Percentiles rank a stretch among this genome's conserved stretches.
phyloP scores from a whole-genome alignment of 2,888 invertebrate genomes.

The Pseudococcus viburni region DNA sequence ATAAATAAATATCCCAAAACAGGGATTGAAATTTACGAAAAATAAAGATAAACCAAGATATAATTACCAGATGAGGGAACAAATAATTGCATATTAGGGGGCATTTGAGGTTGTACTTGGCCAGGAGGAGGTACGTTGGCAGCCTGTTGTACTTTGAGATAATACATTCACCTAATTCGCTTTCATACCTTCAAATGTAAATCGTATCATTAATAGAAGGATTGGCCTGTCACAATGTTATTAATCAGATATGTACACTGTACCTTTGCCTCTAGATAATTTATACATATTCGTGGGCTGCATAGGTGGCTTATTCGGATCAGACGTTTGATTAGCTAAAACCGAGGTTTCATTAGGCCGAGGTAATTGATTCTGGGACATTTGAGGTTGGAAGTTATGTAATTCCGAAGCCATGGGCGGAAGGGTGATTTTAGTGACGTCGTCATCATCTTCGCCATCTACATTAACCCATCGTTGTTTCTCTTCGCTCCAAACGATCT shows the following conservation, averaged over 20 bases:
- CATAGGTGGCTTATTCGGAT: conserved; percentile 52
- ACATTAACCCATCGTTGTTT: conserved; percentile 89
- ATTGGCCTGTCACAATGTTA: neutral
- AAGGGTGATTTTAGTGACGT: conserved; percentile 75
- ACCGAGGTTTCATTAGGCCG: conserved; percentile 12
- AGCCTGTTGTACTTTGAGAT: conserved; percentile 24
- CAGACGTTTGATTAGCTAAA: neutral
- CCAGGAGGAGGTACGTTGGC: neutral
- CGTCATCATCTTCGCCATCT: conserved; percentile 79
- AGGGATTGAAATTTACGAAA: neutral
- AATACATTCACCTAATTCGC: conserved; percentile 59
- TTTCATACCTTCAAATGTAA: conserved; percentile 50
- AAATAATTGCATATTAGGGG: conserved; percentile 24
- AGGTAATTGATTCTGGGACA: conserved; percentile 56
- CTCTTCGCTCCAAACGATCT: conserved; percentile 96
- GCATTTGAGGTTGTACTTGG: neutral
- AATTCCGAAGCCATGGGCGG: conserved; percentile 80
- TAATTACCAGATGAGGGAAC: conserved; percentile 34
- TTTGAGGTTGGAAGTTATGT: conserved; percentile 61
- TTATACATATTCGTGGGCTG: conserved; percentile 80
- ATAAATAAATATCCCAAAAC: neutral
- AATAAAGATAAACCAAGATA: neutral
- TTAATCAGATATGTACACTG: conserved; percentile 69
- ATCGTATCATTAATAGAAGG: neutral
- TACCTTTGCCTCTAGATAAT: conserved; percentile 83